phyloP scores from a whole-genome alignment of 2,797 vertebrate species.

The Sylvilagus floridanus region DNA sequence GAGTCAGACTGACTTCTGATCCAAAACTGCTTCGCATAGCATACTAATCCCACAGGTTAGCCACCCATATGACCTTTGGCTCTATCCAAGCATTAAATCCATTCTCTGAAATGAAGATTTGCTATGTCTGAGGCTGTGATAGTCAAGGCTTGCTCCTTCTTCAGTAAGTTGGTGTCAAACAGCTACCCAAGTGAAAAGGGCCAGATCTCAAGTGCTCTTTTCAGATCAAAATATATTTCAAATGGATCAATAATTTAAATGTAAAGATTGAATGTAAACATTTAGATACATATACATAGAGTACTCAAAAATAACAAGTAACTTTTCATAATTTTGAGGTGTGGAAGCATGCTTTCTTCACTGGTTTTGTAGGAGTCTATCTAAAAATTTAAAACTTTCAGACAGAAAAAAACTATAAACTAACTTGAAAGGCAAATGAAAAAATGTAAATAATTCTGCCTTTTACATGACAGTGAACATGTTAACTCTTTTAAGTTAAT shows the following conservation, averaged over 20 bases:
- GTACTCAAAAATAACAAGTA: constrained; percentile 38
- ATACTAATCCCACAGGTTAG: constrained; percentile 10
- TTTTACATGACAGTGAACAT: neutral
- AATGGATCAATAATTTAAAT: constrained; percentile 6
- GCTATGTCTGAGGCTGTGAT: neutral
- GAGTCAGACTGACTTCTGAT: constrained; percentile 9
- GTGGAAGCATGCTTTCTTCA: constrained; percentile 55
- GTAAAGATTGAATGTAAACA: constrained; percentile 53
- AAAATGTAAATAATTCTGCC: constrained; percentile 22
- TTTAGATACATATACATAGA: constrained; percentile 33
- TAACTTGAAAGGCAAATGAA: constrained; percentile 30
- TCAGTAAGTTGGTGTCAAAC: constrained; percentile 14
- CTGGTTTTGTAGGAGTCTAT: neutral
- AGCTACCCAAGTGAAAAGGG: constrained; percentile 9
- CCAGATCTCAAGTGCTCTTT: constrained; percentile 18
- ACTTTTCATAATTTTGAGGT: constrained; percentile 59
- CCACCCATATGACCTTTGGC: neutral
- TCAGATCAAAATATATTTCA: constrained; percentile 60
- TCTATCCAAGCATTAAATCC: neutral
- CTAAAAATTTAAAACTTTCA: constrained; percentile 59
- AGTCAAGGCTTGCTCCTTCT: neutral
- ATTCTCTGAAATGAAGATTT: constrained; percentile 40
- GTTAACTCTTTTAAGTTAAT: constrained; percentile 12
- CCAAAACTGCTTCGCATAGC: neutral
- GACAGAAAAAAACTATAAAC: constrained; percentile 4